These are phyloP conservation scores for Callipepla squamata DNA, from an alignment of 2,113 vertebrate species.

Conservation along the genomic window DNA sequence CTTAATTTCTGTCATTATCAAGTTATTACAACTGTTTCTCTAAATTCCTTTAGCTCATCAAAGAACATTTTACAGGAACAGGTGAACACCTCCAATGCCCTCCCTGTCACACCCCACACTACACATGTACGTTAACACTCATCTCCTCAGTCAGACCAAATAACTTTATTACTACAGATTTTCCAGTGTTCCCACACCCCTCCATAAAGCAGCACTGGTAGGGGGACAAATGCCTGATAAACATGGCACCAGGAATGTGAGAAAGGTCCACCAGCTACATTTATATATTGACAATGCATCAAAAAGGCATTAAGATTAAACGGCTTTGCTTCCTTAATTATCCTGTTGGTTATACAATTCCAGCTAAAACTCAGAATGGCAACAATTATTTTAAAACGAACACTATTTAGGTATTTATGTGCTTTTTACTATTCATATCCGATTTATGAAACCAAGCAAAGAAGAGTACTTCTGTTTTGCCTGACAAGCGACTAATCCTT, in stretches of 20 bases:
- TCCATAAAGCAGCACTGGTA: neutral
- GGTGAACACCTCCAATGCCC: neutral
- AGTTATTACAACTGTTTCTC: neutral
- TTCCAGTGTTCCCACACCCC: neutral
- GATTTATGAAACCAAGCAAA: neutral
- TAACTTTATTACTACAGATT: neutral
- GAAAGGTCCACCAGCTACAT: neutral
- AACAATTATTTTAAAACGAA: neutral
- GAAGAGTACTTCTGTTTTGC: neutral
- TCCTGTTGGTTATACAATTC: neutral
- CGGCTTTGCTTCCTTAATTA: neutral
- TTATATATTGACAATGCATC: neutral
- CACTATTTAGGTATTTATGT: neutral
- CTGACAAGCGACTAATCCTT: slow-evolving; percentile 35
- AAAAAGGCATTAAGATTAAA: neutral
- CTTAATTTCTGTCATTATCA: neutral
- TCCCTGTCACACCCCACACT: neutral
- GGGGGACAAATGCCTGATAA: neutral
- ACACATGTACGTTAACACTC: neutral
- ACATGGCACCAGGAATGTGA: neutral
- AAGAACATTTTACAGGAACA: neutral
- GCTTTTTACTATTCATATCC: neutral
- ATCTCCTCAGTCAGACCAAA: neutral
- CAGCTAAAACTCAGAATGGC: neutral
- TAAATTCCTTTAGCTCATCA: neutral